Percentiles rank a stretch among this genome's conserved stretches.
Conservation (phyloP, 92 coral and sea anemone species). For the Desmophyllum pertusum region DNA sequence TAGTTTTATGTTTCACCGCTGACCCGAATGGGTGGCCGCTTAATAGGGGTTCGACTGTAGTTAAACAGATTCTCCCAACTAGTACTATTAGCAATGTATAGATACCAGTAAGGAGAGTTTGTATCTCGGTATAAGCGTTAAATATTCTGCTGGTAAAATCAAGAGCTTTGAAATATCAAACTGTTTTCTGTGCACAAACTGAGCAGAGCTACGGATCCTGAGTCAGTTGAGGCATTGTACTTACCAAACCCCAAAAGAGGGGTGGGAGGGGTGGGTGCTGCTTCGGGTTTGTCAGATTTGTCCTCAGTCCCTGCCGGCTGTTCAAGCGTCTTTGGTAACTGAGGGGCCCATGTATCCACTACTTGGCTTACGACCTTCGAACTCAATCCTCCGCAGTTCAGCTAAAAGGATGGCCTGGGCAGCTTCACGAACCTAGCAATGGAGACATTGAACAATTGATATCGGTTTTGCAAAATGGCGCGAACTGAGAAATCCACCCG, state of each 20-base stretch:
- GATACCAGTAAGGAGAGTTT: no score
- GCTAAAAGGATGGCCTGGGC: slow-evolving; percentile 96
- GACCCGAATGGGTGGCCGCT: no score
- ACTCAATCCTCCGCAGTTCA: slow-evolving; percentile 89
- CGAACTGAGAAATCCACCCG: not conserved
- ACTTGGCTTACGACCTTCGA: slow-evolving; percentile 91
- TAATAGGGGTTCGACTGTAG: no score
- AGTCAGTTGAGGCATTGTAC: not conserved
- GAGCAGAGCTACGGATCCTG: not conserved
- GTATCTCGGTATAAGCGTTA: no score
- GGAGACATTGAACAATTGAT: not conserved
- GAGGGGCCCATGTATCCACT: slow-evolving; percentile 99
- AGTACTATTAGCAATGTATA: no score
- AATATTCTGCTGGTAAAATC: no score
- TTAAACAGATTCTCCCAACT: no score
- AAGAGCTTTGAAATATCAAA: no score
- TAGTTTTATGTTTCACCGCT: no score
- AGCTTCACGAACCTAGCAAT: slow-evolving; percentile 87
- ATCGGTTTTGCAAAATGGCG: not conserved
- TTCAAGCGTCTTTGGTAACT: slow-evolving; percentile 84
- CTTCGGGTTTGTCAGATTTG: slow-evolving; percentile 22
- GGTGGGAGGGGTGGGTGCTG: slow-evolving; percentile 11
- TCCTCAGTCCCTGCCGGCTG: slow-evolving; percentile 61
- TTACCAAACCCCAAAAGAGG: slow-evolving; percentile 38
- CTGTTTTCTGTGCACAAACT: not conserved